Evolutionary conservation across 2,113 vertebrate genomes (phyloP), one percentile per base, ranked within the genome.

Genomic region (Tetrao urogallus): DNA sequence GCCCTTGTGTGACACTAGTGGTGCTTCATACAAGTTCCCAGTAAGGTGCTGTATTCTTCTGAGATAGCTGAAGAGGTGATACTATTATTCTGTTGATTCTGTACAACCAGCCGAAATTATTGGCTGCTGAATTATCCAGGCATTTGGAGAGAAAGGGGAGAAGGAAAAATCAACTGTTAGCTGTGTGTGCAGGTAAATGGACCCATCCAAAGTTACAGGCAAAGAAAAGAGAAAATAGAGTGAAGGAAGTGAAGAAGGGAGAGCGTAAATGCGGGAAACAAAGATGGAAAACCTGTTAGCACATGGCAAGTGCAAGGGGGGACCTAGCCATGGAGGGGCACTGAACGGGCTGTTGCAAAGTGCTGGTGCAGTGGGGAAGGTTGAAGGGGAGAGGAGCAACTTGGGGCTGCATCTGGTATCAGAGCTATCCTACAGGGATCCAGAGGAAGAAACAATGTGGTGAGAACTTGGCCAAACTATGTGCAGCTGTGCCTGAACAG

Each of bases 371-470:
- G 4, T 64, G 19, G 14, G 30, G 6, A 24, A 43, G 9, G 8
- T 56, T 32, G 20, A 2, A 42, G 32, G 6, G 3, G 8, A 20
- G 8, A 72, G 36, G 28, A 61, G 22, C 11, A 25, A 78, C 17
- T 13, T 9, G 20, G 30, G 34, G 20, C 60, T 13, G 22, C 32
- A 20, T 43, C 38, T 54, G 7, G 22, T 40, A 16, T 52, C 16
- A 15, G 27, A 42, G 36, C 32, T 64, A 12, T 38, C 28, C 36
- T 56, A 42, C 5, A 52, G 25, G 28, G 11, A 11, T 12, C 18
- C 3, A 6, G 10, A 87, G 21, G 25, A 43, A 61, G 67, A 87
- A 89, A 58, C 4, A 3, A 13, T 0, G 0, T 0, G 0, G 8
- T 38, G 32, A 82, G 42, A 70, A 43, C 14, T 1, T 6, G 19